Evolutionary conservation across 2,797 vertebrate species (phyloP).

Genomic region (Anguilla marmorata): DNA sequence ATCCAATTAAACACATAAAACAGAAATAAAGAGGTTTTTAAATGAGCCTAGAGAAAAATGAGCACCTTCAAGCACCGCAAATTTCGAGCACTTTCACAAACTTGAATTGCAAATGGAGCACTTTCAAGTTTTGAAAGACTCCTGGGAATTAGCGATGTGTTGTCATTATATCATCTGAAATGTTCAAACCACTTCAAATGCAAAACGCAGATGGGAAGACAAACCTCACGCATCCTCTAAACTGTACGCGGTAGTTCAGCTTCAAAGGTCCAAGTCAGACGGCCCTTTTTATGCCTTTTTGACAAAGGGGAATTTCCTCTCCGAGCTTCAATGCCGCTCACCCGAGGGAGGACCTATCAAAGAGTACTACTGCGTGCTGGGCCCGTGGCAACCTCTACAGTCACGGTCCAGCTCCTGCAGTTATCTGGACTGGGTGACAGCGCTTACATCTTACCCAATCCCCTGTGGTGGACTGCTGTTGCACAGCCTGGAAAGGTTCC

Average conservation of each 20-base stretch:
- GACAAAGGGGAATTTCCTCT: constrained; percentile 13
- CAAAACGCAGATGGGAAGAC: not conserved
- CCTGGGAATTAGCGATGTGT: not conserved
- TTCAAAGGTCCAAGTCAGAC: not conserved
- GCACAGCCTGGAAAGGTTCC: constrained; percentile 66
- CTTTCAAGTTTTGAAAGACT: not conserved
- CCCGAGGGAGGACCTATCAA: not conserved
- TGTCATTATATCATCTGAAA: not conserved
- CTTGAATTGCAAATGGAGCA: not conserved
- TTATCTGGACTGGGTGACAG: not conserved
- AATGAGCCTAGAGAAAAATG: not conserved
- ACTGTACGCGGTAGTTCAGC: not conserved
- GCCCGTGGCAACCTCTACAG: not conserved
- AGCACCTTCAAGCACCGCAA: not conserved
- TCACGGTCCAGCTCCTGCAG: not conserved
- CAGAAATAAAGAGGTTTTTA: not conserved
- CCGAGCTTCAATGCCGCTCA: not conserved
- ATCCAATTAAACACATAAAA: not conserved
- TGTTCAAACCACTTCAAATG: not conserved
- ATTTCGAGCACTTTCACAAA: not conserved
- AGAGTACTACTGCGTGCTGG: not conserved
- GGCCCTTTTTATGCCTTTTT: not conserved
- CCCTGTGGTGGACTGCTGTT: constrained; percentile 49
- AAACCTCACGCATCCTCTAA: not conserved
- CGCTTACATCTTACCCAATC: constrained; percentile 58